Conservation (phyloP, 2,888 invertebrate species). For the Xanthia icteritia region DNA sequence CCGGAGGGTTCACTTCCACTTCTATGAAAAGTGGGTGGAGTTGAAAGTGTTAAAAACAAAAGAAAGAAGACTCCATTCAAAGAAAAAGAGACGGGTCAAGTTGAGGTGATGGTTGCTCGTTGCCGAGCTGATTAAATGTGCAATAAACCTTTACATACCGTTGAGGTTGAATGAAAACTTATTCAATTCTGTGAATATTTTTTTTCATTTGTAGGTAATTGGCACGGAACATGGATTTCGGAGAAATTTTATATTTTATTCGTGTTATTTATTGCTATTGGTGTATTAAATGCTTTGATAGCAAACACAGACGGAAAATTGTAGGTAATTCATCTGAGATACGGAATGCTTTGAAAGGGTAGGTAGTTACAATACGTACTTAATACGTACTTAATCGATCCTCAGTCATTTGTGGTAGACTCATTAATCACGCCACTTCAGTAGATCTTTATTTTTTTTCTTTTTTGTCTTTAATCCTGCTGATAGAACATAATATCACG, state of each 20-base stretch:
- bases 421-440: conserved; percentile 42
- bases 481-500: background rate
- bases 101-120: background rate
- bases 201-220: conserved; percentile 24
- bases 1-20: no score
- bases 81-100: no score
- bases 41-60: background rate
- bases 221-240: conserved; percentile 19
- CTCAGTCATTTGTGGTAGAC: conserved; percentile 10
- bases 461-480: background rate
- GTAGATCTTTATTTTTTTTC: background rate
- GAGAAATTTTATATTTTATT: conserved; percentile 13
- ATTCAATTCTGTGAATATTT: conserved; percentile 22
- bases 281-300: conserved; percentile 24
- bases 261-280: conserved; percentile 25
- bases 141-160: background rate
- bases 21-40: no score
- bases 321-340: background rate
- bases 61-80: background rate
- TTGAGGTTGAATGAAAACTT: conserved; percentile 17
- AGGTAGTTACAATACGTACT: background rate
- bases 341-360: background rate
- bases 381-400: conserved; percentile 10
- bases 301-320: background rate
- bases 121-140: background rate